Evolutionary conservation across 2,113 vertebrate genomes (phyloP), one percentile per base, ranked within the genome.

Genomic region (Sciurus niger): DNA sequence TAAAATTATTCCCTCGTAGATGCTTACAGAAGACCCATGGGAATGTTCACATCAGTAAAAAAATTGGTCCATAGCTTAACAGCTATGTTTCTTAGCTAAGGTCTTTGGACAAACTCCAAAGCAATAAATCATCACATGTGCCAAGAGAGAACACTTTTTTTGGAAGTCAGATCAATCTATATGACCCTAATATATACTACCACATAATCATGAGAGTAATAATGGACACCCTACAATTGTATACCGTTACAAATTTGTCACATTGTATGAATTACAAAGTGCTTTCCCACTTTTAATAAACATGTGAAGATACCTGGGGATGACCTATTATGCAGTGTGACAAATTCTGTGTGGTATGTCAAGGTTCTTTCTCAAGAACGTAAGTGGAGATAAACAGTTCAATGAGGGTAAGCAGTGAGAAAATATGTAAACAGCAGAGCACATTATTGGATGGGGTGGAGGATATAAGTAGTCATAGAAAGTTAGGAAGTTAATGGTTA

Each of bases 101-200:
- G 84, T 90, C 77, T 96, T 96, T 85, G 68, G 67, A 90, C 77
- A 97, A 96, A 85, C n/a, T 86, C 88, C 94, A 97, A 96, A 96
- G 88, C 17, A 93, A 93, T 96, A 96, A 97, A 90, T 98, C 83
- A 91, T 90, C 73, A 34, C 72, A 55, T 90, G 60, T 89, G 32
- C 80, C 40, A 84, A 43, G 60, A 95, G 13, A 97, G 48, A 94
- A 78, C 72, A 73, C 25, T 48, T 84, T 51, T 93, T 94, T 63
- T 86, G 20, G 76, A 78, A 82, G 51, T 70, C 91, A 73, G 67
- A 91, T 73, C 76, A 89, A 60, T 83, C 78, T 77, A 25, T 94
- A 88, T 95, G 90, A 93, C 88, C 79, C 55, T 88, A 70, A 79
- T 72, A 53, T 70, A 67, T 30, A 84, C 24, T 70, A 55, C 58